Base-by-base conservation (phyloP, 2,113 vertebrate genomes). In the Oncorhynchus clarkii region DNA sequence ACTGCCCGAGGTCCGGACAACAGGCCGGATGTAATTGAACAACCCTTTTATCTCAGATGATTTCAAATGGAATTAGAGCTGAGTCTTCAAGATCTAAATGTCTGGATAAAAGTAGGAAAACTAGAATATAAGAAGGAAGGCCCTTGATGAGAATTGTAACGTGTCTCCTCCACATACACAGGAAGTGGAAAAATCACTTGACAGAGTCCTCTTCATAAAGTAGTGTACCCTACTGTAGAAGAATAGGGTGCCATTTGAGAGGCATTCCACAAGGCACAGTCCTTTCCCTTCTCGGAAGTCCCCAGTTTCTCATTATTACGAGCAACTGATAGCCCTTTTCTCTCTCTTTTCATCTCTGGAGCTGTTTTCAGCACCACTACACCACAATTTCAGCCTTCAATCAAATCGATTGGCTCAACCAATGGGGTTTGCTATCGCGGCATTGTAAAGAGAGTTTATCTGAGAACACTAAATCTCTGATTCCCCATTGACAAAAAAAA, bases 361-460 rank as follows among this genome's bases (percentile, higher is more conserved):
- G n/a, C 7, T 26, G 1, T 12, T 66, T 27, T 27, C 22, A 26
- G 1, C 64, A 85, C 71, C 71, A 87, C 85, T 86, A 85, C 86
- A 81, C 85, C 85, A 86, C 86, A 87, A 88, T 88, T 90, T 89
- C 80, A 86, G 77, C 80, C 64, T 26, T 88, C 79, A 85, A 60
- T 60, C 7, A 6, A 13, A 60, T 60, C 57, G 20, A 60, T 60
- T n/a, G 49, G 49, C 49, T 14, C 11, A 13, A 51, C 49, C 49
- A 51, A 51, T 14, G 13, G 49, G 13, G 9, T 49, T 51, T 3
- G 49, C 13, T 13, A 13, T 14, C 49, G 49, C 49, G 49, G 49
- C 13, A 11, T 51, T 51, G 49, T 14, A 3, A 13, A 51, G 49
- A 51, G 11, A 51, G 3, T 14, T 51, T 51, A 13, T 51, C 49